Evolutionary conservation across 1,140 invertebrate species (phyloP).

Genomic region (Zaprionus ornatus): DNA sequence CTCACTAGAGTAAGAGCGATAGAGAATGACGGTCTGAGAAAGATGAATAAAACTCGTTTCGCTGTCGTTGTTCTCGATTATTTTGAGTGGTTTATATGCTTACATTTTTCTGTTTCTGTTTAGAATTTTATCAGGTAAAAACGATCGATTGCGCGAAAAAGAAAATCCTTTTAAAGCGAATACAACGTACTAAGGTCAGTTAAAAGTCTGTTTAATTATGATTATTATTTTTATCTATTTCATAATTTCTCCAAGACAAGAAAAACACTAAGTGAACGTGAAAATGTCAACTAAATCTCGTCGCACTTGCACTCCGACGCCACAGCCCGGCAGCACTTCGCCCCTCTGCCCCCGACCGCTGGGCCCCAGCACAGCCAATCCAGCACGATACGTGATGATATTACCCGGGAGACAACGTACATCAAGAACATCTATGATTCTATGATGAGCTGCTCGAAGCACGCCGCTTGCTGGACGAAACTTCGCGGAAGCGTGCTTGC

Average conservation of each 20-base stretch:
- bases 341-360: conserved; percentile 84
- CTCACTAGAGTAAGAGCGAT: conserved; percentile 16
- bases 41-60: conserved; percentile 51
- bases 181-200: conserved; percentile 55
- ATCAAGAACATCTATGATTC: conserved; percentile 97
- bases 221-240: conserved; percentile 16
- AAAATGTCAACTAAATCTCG: conserved; percentile 81
- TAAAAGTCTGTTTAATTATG: conserved; percentile 33
- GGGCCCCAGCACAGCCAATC: conserved; percentile 82
- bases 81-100: conserved; percentile 59
- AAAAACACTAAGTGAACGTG: conserved; percentile 18
- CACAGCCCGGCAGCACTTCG: conserved; percentile 85
- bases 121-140: conserved; percentile 73
- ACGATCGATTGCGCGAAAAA: conserved; percentile 59
- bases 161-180: conserved; percentile 38
- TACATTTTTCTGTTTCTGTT: conserved; percentile 65
- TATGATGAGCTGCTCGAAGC: conserved; percentile 95
- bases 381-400: conserved; percentile 89
- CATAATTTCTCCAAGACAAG: not conserved
- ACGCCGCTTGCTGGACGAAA: conserved; percentile 94
- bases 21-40: conserved; percentile 7
- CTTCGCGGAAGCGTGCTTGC: conserved; percentile 94
- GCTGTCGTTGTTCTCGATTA: conserved; percentile 32
- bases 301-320: conserved; percentile 83
- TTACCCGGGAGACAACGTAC: conserved; percentile 92